Conservation (phyloP, 1,140 invertebrate genomes). For the Venturia canescens region DNA sequence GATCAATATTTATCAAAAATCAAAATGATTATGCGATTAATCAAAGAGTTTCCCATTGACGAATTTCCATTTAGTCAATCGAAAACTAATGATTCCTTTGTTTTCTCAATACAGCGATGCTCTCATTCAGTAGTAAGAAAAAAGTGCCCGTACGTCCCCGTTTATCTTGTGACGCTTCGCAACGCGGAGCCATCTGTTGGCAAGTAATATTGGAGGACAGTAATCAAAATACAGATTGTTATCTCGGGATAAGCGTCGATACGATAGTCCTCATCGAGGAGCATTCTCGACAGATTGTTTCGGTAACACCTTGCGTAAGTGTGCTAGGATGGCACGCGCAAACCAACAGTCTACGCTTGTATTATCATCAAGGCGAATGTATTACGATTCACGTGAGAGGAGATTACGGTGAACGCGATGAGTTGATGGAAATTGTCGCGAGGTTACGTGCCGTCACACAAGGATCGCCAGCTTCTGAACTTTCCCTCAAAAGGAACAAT, state of each 20-base stretch:
- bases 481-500: constrained; percentile 86
- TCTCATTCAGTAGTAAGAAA: constrained; percentile 85
- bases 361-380: constrained; percentile 91
- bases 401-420: constrained; percentile 83
- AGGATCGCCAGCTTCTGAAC: constrained; percentile 85
- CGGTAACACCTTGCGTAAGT: constrained; percentile 89
- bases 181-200: constrained; percentile 88
- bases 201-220: constrained; percentile 85
- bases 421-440: constrained; percentile 87
- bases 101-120: constrained; percentile 77
- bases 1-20: too few species aligned
- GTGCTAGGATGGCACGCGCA: constrained; percentile 90
- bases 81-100: constrained; percentile 30
- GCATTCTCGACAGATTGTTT: constrained; percentile 88
- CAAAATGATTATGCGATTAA: too few species aligned
- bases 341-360: constrained; percentile 82
- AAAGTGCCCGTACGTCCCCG: constrained; percentile 82
- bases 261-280: constrained; percentile 93
- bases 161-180: constrained; percentile 82
- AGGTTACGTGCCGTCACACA: constrained; percentile 84
- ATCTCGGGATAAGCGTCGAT: constrained; percentile 92
- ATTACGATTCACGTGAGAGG: constrained; percentile 84
- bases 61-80: neutral
- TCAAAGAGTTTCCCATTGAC: too few species aligned
- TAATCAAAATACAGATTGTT: constrained; percentile 85